A percentile compares a stretch with the other conserved stretches of the same genome.
Evolutionary conservation across 2,888 invertebrate species (phyloP).

Genomic region (Fissipunctia ypsillon): DNA sequence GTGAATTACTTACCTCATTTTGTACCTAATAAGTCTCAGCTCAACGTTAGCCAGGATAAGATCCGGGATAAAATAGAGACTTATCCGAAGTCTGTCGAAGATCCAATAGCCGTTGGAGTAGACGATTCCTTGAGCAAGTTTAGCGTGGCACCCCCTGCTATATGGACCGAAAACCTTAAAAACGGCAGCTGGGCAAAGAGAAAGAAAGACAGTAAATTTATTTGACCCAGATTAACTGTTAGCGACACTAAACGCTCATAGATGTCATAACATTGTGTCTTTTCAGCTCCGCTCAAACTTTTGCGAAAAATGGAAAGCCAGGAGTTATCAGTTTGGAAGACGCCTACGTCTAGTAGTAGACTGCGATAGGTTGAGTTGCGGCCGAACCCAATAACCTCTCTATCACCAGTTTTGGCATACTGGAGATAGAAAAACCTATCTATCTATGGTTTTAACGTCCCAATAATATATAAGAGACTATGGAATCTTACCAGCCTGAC

Average conservation of each 20-base stretch:
- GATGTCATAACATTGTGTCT: no score
- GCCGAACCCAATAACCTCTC: no score
- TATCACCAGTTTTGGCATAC: no score
- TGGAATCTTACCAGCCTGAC: no score
- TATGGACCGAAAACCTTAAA: neutral
- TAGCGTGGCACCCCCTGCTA: neutral
- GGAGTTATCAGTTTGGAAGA: neutral
- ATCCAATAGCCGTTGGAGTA: neutral
- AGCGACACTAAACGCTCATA: no score
- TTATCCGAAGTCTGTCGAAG: no score
- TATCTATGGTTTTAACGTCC: no score
- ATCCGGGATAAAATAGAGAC: neutral
- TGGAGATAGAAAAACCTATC: no score
- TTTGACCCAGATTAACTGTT: neutral
- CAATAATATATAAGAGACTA: no score
- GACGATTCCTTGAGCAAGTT: neutral
- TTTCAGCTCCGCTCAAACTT: no score
- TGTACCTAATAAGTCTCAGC: neutral
- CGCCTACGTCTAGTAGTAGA: no score
- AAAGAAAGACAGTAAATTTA: neutral
- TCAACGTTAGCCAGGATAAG: neutral
- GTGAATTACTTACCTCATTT: neutral
- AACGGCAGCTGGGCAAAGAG: neutral
- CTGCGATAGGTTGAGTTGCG: no score
- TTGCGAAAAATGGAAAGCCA: neutral